Percentiles rank a stretch among this genome's conserved stretches.
These are phyloP conservation scores for Amphiprion ocellaris DNA, from an alignment of 2,113 vertebrate genomes.

Conservation along the genomic window DNA sequence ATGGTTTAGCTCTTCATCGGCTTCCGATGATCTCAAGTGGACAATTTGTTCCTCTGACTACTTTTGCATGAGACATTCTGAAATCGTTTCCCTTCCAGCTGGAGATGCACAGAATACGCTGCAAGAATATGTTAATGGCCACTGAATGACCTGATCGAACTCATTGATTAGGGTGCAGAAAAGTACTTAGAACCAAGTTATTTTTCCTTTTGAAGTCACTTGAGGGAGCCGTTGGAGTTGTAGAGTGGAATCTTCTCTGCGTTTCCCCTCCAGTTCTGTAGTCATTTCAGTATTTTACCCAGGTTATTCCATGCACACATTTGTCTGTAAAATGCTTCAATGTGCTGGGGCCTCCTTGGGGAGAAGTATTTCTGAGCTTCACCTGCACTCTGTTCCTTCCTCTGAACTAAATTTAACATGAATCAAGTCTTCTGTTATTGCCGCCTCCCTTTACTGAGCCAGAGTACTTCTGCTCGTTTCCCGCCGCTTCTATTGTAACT, in stretches of 20 bases:
- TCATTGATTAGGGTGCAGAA: neutral
- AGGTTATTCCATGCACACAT: neutral
- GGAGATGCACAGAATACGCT: neutral
- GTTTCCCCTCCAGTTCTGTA: too few relatives aligned
- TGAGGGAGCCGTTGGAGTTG: too few relatives aligned
- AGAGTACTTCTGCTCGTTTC: neutral
- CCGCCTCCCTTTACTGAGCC: neutral
- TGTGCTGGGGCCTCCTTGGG: neutral
- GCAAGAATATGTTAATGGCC: neutral
- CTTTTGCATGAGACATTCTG: neutral
- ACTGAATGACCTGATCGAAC: neutral
- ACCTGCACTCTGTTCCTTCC: neutral
- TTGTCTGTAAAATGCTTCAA: neutral
- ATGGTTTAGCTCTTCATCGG: neutral
- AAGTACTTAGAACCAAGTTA: neutral
- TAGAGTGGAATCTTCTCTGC: too few relatives aligned
- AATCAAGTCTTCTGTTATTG: conserved; percentile 33
- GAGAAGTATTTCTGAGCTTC: neutral
- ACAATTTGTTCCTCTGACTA: conserved; percentile 19
- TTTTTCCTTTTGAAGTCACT: neutral
- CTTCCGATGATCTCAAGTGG: conserved; percentile 2
- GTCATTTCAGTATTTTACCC: neutral
- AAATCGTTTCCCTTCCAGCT: conserved; percentile 8
- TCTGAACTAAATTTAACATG: conserved; percentile 13
- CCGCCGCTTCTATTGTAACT: neutral